These are phyloP conservation scores for Lathronympha strigana DNA, from an alignment of 2,888 invertebrate genomes.

Conservation along the genomic window DNA sequence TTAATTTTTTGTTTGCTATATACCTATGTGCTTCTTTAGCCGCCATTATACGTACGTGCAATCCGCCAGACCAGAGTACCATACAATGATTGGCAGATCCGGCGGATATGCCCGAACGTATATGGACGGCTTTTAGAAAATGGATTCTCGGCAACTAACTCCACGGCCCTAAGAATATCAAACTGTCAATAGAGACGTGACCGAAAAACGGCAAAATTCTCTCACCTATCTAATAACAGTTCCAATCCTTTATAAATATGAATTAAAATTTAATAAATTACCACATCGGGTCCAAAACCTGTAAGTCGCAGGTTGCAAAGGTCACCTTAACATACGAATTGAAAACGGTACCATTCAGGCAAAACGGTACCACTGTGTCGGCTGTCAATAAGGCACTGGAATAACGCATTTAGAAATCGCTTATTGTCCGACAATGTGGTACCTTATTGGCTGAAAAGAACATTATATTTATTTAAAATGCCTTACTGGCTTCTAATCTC, in stretches of 20 bases:
- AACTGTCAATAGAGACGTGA: constrained; percentile 33
- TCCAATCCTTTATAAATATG: constrained; percentile 32
- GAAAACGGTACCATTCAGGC: constrained; percentile 9
- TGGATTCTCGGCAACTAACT: not conserved
- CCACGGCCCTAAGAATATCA: constrained; percentile 32
- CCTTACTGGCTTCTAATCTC: constrained; percentile 64
- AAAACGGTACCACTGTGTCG: not conserved
- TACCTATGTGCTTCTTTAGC: too few relatives aligned
- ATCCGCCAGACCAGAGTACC: too few relatives aligned
- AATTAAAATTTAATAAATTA: constrained; percentile 40
- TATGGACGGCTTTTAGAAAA: not conserved
- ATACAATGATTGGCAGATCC: too few relatives aligned
- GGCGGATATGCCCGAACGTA: too few relatives aligned
- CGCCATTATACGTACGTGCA: too few relatives aligned
- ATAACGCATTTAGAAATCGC: not conserved
- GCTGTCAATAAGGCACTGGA: not conserved
- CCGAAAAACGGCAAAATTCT: constrained; percentile 15
- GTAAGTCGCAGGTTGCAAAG: constrained; percentile 26
- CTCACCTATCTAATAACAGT: constrained; percentile 35
- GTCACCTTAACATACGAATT: constrained; percentile 36
- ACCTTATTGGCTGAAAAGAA: not conserved
- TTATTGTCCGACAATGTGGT: constrained; percentile 3
- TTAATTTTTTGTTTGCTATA: too few relatives aligned
- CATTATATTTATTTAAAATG: constrained; percentile 45
- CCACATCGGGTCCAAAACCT: constrained; percentile 41